phyloP scores from a whole-genome alignment of 92 coral and sea anemone species.

The Zoanthus gigantus region DNA sequence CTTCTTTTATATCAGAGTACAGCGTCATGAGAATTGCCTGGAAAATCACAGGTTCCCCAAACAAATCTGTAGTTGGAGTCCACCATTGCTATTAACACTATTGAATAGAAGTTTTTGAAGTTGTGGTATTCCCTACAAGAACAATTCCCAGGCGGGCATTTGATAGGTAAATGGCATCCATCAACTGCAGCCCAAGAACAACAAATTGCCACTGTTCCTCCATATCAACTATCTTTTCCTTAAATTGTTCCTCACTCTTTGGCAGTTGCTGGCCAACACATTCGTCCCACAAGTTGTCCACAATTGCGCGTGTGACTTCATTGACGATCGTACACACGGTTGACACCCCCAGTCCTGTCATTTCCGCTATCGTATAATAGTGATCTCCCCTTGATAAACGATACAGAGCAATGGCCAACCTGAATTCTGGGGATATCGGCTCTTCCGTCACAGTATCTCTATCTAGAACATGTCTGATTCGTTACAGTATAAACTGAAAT shows the following conservation, averaged over 20 bases:
- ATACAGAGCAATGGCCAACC: conserved; percentile 69
- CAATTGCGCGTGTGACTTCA: conserved; percentile 60
- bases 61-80: conserved; percentile 67
- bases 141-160: conserved; percentile 69
- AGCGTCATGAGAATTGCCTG: conserved; percentile 42
- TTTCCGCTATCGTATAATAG: conserved; percentile 71
- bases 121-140: conserved; percentile 71
- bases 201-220: conserved; percentile 64
- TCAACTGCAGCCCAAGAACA: conserved; percentile 67
- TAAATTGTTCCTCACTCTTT: conserved; percentile 46
- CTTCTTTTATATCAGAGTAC: conserved; percentile 23
- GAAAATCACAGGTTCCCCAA: conserved; percentile 71
- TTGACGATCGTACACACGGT: conserved; percentile 40
- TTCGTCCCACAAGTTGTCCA: conserved; percentile 60
- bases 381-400: conserved; percentile 67
- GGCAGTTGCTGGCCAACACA: conserved; percentile 57
- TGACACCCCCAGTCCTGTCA: conserved; percentile 65
- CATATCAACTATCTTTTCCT: conserved; percentile 58
- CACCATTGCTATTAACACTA: conserved; percentile 66
- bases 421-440: conserved; percentile 56
- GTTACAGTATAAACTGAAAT: conserved; percentile 43
- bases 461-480: conserved; percentile 56
- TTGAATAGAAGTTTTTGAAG: conserved; percentile 62
- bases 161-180: conserved; percentile 71
- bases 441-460: conserved; percentile 57